Evolutionary conservation across 2,113 vertebrate species (phyloP), one percentile per base, ranked within the genome.

Genomic region (Chaetorhynchus papuensis): DNA sequence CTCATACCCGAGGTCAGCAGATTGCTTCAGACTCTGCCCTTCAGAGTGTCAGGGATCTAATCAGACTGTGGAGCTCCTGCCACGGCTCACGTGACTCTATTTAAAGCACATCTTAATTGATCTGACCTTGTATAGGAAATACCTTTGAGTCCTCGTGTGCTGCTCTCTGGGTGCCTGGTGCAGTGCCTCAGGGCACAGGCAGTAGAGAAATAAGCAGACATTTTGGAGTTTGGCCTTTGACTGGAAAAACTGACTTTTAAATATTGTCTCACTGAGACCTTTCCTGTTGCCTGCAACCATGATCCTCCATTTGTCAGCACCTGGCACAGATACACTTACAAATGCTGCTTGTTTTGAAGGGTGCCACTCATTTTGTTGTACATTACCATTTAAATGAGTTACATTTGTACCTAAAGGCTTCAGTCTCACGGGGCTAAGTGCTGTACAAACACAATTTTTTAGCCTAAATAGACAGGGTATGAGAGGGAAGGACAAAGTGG

Each of bases 351-450:
- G 72, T 90, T 94, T 93, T 96, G 96, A 97, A 83, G 56, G 81
- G 37, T 92, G 94, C 74, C 92, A 84, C 88, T 96, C 94, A 90
- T 90, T 96, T 87, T 78, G 70, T 90, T 94, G 89, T 83, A 44
- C 69, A 95, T 97, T 97, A 96, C 90, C 94, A 96, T 95, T 96
- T 96, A 96, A 95, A 96, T 93, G 92, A 90, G 76, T 78, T 95
- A 87, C 65, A 78, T 94, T 92, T 90, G 60, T 96, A 96, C 85
- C 88, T 60, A 89, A 92, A 96, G 79, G 85, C 83, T 89, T 74
- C 47, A 11, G 68, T 77, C 94, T 86, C 94, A 42, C 33, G 88
- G 71, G 92, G 82, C 54, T 83, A 83, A 90, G 31, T 54, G 82
- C 82, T 86, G 47, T 83, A 75, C 72, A 87, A 90, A 89, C 56